Conservation (phyloP, 2,888 invertebrate genomes). For the Prosopocoilus inquinatus region DNA sequence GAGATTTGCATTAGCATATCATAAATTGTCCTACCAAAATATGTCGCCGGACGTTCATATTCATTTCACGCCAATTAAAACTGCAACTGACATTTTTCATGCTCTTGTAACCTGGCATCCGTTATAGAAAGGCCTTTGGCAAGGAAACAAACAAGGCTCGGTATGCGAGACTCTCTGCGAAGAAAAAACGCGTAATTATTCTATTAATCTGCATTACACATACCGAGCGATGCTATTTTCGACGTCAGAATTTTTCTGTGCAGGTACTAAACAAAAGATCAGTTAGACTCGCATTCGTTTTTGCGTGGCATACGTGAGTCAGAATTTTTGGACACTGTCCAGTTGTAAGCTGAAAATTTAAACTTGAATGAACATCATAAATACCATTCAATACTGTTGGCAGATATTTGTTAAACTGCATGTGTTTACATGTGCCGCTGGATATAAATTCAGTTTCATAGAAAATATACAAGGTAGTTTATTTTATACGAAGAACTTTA, state of each 20-base stretch:
- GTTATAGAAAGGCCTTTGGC: conserved; percentile 14
- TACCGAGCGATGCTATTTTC: too few species aligned
- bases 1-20: background rate
- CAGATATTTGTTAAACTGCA: too few species aligned
- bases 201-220: too few species aligned
- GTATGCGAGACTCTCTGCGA: conserved; percentile 2
- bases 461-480: too few species aligned
- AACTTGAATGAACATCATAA: conserved; percentile 10
- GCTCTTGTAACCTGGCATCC: conserved; percentile 25
- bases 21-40: background rate
- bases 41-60: conserved; percentile 19
- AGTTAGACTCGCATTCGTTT: too few species aligned
- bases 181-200: too few species aligned
- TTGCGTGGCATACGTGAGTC: background rate
- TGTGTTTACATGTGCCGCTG: too few species aligned
- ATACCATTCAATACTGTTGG: background rate
- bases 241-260: background rate
- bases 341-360: conserved; percentile 7
- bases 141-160: conserved; percentile 10
- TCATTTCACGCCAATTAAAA: conserved; percentile 36
- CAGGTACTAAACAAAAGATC: too few species aligned
- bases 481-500: too few species aligned
- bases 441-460: too few species aligned
- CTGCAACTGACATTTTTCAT: conserved; percentile 29
- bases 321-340: conserved; percentile 3